phyloP scores from a whole-genome alignment of 2,113 vertebrate species.

The Odocoileus virginianus region DNA sequence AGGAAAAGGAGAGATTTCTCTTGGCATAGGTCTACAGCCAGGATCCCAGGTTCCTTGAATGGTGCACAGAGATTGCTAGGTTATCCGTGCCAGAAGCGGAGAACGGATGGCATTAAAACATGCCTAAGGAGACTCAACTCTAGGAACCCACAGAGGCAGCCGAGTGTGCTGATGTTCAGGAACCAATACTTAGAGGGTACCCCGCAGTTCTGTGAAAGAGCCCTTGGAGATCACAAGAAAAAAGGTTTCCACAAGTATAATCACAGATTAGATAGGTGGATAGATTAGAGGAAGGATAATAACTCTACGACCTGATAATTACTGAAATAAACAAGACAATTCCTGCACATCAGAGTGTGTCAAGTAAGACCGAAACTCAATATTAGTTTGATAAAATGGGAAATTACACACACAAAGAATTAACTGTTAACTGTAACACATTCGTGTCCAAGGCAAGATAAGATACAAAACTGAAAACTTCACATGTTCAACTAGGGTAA shows the following conservation, averaged over 20 bases:
- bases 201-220: not conserved
- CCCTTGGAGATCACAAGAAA: not conserved
- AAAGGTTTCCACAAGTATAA: not conserved
- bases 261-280: not conserved
- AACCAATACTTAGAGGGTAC: not conserved
- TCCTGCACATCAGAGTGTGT: conserved; percentile 1
- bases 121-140: not conserved
- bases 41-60: not conserved
- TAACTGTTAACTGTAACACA: not conserved
- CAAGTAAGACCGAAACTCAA: conserved; percentile 7
- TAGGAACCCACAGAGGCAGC: not conserved
- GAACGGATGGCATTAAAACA: not conserved
- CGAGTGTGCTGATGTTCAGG: not conserved
- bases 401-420: not conserved
- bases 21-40: not conserved
- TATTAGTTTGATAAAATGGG: not conserved
- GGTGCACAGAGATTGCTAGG: not conserved
- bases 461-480: not conserved
- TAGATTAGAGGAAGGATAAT: not conserved
- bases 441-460: not conserved
- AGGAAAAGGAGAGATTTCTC: not conserved
- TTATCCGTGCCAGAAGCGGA: not conserved
- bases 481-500: not conserved
- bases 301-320: not conserved
- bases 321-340: not conserved